Conservation (phyloP, 1,140 invertebrate genomes). For the Ylistrum balloti region DNA sequence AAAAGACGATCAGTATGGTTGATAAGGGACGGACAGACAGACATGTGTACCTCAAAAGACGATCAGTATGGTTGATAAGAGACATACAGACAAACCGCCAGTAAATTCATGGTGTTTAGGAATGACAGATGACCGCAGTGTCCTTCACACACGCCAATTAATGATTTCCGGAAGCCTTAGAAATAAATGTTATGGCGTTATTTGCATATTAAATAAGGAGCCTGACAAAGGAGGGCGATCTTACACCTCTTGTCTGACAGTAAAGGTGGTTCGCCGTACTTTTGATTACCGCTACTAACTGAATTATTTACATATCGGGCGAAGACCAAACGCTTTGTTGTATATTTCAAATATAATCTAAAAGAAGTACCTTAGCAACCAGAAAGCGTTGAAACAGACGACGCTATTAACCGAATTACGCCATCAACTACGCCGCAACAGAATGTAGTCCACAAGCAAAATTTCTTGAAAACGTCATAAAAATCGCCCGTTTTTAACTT, state of each 20-base stretch:
- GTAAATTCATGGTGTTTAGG: too few species aligned
- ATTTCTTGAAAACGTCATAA: too few species aligned
- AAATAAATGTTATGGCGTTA: background rate
- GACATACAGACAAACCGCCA: too few species aligned
- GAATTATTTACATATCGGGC: conserved; percentile 29
- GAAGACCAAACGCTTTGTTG: background rate
- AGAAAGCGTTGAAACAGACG: too few species aligned
- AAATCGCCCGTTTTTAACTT: too few species aligned
- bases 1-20: background rate
- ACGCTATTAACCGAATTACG: too few species aligned
- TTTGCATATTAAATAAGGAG: background rate
- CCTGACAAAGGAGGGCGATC: background rate
- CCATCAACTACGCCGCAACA: too few species aligned
- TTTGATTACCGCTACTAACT: background rate
- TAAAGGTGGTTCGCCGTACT: background rate
- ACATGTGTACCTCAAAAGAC: background rate
- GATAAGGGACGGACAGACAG: background rate
- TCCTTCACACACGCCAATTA: background rate
- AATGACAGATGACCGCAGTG: too few species aligned
- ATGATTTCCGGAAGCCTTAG: background rate
- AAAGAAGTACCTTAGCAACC: too few species aligned
- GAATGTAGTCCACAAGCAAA: too few species aligned
- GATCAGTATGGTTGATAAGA: too few species aligned
- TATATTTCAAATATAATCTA: too few species aligned
- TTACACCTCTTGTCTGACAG: background rate